Base-by-base conservation (phyloP, 2,797 vertebrate genomes). In the Chloroceryle amazona region DNA sequence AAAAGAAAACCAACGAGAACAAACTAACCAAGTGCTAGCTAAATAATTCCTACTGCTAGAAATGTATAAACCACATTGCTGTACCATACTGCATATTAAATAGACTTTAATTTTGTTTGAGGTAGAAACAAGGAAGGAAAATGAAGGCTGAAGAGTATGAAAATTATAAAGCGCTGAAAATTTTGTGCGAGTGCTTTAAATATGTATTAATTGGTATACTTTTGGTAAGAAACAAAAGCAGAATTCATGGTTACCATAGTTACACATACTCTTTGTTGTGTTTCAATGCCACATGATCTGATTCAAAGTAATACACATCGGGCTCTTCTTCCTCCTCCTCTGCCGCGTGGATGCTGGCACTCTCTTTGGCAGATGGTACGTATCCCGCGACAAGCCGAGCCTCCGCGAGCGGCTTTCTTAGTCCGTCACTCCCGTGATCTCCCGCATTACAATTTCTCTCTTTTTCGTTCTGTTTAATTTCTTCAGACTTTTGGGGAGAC, bases 211-310 rank as follows among this genome's bases (percentile, higher is more conserved):
- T 81, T 80, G 87, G 49, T 73, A 46, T 78, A 19, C 68, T 86
- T 88, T 58, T 93, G 75, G 94, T 97, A 98, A 97, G 93, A 98
- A 98, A 97, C 97, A 96, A 97, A 98, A 98, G 97, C 98, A 98
- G 98, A 98, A 98, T 97, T 98, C 98, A 98, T 98, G 98, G 98
- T 98, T 98, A 98, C 98, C 98, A 98, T 98, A 97, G 97, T 98
- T 97, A 98, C 98, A 99, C 99, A 98, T 99, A 99, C 99, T 99
- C 99, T 99, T 99, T 99, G 99, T 99, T 99, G 99, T 99, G 99
- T 99, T 99, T 99, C 97, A 99, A 98, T 98, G 99, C 99, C 99
- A 99, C 98, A 99, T 99, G 99, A 98, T 99, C 99, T 67, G 99
- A 99, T 98, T 99, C 99, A 98, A 99, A 99, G 98, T 99, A 99